Base-by-base conservation (phyloP, 2,113 vertebrate species). In the Oryzias javanicus region DNA sequence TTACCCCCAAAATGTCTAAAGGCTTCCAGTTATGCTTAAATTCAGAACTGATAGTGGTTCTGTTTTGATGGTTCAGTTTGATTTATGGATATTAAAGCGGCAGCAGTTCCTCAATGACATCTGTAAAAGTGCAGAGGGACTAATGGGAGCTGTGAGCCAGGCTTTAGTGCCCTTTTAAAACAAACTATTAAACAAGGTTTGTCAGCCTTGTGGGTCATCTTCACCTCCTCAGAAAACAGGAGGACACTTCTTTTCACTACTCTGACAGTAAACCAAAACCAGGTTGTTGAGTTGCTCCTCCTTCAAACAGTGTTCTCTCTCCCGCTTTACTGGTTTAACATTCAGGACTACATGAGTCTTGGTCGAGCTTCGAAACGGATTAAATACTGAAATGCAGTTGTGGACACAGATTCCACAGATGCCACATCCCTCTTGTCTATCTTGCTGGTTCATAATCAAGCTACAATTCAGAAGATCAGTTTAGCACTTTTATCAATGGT, bases 21-120 rank as follows among this genome's bases (percentile, higher is more conserved):
- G 70, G 60, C 49, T 84, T 71, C 69, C 67, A 64, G 66, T 71
- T 67, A 51, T 59, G 64, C 62, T 62, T 40, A 65, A 55, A 40
- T 70, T 71, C 76, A 69, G 60, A 45, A 48, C 70, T 83, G 74
- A 75, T 78, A 74, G 74, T 73, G 78, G 80, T 80, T 82, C 76
- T 85, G 74, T 74, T 79, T 74, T 70, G 74, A 74, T 80, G 73
- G 54, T 35, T 77, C 80, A 73, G 76, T 86, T 85, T 83, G 88
- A 87, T 86, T 49, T 70, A 80, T 84, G 76, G 70, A 62, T 81
- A 88, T 88, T 86, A 83, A 89, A 88, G 80, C 60, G 22, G 71
- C 70, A 88, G 88, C 83, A 74, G 79, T 88, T 88, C 85, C 81
- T 88, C 88, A 88, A 85, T 78, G 88, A 83, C 86, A 79, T 81